Percentiles rank a stretch among this genome's conserved stretches.
These are phyloP conservation scores for Clanis bilineata DNA, from an alignment of 2,888 invertebrate species.

Conservation along the genomic window DNA sequence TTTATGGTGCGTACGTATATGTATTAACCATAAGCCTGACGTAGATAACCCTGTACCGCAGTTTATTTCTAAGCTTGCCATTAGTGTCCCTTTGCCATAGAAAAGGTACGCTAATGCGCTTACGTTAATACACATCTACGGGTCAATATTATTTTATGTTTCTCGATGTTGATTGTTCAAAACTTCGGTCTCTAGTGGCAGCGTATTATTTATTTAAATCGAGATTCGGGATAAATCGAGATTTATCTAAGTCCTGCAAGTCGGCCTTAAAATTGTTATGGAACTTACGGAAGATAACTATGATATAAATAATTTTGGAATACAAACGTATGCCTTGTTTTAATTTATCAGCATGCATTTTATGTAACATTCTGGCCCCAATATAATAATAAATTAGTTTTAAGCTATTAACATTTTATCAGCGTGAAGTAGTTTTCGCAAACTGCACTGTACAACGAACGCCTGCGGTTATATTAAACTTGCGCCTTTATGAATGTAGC, in stretches of 20 bases:
- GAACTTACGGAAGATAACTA: too few relatives aligned
- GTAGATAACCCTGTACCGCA: not conserved
- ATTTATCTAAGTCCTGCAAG: too few relatives aligned
- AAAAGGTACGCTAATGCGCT: constrained; percentile 11
- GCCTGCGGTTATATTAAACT: constrained; percentile 27
- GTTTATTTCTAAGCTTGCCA: constrained; percentile 2
- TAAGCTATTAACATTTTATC: constrained; percentile 28
- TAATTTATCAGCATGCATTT: not conserved
- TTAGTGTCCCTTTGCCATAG: not conserved
- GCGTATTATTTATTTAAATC: too few relatives aligned
- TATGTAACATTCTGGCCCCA: not conserved
- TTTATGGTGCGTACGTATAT: too few relatives aligned
- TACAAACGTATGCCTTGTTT: too few relatives aligned
- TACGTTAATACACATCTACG: constrained; percentile 13
- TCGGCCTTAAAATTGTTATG: too few relatives aligned
- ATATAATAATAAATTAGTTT: not conserved
- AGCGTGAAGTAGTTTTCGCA: constrained; percentile 27
- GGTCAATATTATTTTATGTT: constrained; percentile 19
- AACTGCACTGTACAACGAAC: constrained; percentile 23
- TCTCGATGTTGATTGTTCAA: too few relatives aligned
- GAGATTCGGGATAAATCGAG: too few relatives aligned
- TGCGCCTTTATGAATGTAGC: constrained; percentile 18
- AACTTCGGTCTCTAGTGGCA: not conserved
- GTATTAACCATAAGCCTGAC: constrained; percentile 2
- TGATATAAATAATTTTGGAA: too few relatives aligned